Evolutionary conservation across 2,113 vertebrate species (phyloP).

Genomic region (Onychostruthus taczanowskii): DNA sequence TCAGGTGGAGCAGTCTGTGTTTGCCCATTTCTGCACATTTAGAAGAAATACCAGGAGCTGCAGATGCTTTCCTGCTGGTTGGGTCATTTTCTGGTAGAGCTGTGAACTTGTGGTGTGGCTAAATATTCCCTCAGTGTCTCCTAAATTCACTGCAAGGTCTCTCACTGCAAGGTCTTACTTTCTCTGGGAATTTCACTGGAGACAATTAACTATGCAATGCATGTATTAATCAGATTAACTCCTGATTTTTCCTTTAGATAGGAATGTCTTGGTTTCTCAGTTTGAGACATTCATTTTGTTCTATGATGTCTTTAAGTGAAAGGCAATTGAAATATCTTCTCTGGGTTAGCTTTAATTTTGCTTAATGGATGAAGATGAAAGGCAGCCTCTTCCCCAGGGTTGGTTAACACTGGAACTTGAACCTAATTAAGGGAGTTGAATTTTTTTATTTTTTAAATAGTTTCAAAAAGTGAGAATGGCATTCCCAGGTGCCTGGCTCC

Average conservation of each 20-base stretch:
- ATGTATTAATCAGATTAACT: not conserved
- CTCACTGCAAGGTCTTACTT: too few relatives aligned
- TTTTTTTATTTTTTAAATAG: not conserved
- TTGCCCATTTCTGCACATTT: not conserved
- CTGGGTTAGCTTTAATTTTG: not conserved
- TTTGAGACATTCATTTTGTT: not conserved
- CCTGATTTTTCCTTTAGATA: not conserved
- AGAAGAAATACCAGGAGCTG: not conserved
- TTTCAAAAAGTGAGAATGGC: not conserved
- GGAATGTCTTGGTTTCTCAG: not conserved
- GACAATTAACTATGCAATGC: not conserved
- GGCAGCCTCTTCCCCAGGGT: not conserved
- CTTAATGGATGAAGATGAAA: not conserved
- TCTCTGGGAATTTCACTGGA: not conserved
- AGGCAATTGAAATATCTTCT: not conserved
- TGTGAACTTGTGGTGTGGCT: not conserved
- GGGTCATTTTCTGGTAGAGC: not conserved
- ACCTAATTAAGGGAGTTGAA: not conserved
- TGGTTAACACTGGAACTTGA: not conserved
- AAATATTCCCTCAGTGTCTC: not conserved
- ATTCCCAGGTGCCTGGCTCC: not conserved
- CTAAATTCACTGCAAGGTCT: too few relatives aligned
- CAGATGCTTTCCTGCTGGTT: not conserved
- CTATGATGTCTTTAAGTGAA: not conserved
- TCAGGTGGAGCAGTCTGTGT: not conserved